Evolutionary conservation across 1,140 invertebrate genomes (phyloP), one percentile per base, ranked within the genome.

Genomic region (Cyphomyrmex costatus): DNA sequence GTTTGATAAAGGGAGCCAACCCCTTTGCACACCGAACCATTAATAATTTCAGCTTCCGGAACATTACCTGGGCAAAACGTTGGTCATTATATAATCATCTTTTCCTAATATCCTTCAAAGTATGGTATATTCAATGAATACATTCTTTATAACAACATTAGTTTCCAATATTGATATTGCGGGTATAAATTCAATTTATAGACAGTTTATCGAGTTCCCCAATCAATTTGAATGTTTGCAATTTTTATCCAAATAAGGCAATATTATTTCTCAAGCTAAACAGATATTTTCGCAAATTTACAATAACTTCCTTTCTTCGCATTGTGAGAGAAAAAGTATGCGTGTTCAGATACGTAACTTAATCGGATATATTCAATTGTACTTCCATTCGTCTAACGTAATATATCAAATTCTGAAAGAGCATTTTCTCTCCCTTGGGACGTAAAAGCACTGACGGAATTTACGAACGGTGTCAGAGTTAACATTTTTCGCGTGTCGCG

Each of bases 391-490:
- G 10, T 46, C 66, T 71, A 5, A 24, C 33, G 10, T 56, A 27
- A 12, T 56, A n/a, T 10, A 19, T 19, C 46, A 36, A 82, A 71
- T 82, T 82, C 24, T 6, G 14, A 30, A 30, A 73, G 24, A 30
- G 66, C 5, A 16, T 46, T 46, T 73, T 42, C 16, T 14, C 16
- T n/a, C 51, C 33, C 30, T 49, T 16, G 6, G 2, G 24, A 60
- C 33, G 21, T 56, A 7, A 82, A 58, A 46, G 19, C 51, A 19
- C 16, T 7, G 14, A 16, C 3, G 3, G 30, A 80, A 68, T 68
- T 80, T 80, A 56, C 30, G 24, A 82, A 58, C 51, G 27, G 12
- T 19, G 78, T 71, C 65, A 58, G 68, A 56, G 70, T 82, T 71
- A 82, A 73, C 51, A 82, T 73, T 60, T 58, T 42, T 46, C 65